A percentile compares a stretch with the other conserved stretches of the same genome.
Conservation (phyloP, 2,797 vertebrate species). For the Buphagus erythrorhynchus region DNA sequence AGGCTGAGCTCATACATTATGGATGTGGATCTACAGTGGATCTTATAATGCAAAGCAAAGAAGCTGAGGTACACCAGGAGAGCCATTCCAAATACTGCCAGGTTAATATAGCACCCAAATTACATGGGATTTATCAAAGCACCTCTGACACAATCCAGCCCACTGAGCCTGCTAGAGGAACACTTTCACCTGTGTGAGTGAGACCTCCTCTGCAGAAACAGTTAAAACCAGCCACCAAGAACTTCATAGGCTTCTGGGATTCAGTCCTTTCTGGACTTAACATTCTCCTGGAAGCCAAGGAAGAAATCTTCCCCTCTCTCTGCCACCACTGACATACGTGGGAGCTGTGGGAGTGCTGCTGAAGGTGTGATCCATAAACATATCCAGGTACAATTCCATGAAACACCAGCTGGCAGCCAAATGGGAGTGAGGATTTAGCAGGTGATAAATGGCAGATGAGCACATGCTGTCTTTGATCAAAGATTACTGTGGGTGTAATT, state of each 20-base stretch:
- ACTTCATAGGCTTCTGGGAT: background rate
- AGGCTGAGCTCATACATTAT: background rate
- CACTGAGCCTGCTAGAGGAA: background rate
- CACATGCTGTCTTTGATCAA: background rate
- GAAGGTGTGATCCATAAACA: background rate
- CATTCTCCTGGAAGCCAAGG: background rate
- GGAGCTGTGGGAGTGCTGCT: background rate
- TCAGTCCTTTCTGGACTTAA: background rate
- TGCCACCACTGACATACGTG: background rate
- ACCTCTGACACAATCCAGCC: background rate
- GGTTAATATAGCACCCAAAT: background rate
- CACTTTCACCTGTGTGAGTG: background rate
- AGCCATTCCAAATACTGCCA: background rate
- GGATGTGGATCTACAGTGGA: background rate
- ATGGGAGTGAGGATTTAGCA: background rate
- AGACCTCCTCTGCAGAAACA: background rate
- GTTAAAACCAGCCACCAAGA: background rate
- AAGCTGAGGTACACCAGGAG: background rate
- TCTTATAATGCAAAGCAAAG: background rate
- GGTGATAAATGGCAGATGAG: background rate
- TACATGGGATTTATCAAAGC: background rate
- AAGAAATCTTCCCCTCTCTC: background rate
- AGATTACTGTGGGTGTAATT: background rate
- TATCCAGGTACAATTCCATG: background rate
- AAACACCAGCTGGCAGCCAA: background rate